Evolutionary conservation across 2,888 invertebrate species (phyloP), one percentile per base, ranked within the genome.

Genomic region (Caenorhabditis japonica): DNA sequence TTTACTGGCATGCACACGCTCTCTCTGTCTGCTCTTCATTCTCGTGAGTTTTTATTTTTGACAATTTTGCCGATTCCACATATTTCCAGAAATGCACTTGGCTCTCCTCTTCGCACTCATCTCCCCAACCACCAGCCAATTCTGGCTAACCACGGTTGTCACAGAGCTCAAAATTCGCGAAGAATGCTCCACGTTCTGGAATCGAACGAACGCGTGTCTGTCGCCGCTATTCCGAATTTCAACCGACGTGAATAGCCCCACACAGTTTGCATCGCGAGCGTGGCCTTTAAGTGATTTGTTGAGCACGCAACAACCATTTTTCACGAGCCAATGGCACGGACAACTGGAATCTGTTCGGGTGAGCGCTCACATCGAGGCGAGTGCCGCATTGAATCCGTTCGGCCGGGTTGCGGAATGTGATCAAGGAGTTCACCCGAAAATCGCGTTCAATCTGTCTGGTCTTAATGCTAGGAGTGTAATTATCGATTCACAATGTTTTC

Each of bases 121-220:
- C n/a, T 2, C 38, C 25, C 27, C 36, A 15, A 25, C 38, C 4
- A 2, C 52, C 4, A 39, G 56, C 13, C 55, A 43, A 15, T 52
- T 58, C 27, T 72, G 72, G 72, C 23, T 72, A 27, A 72, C 72
- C 10, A 60, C 60, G 3, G 66, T 60, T 10, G 21, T 72, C 34
- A 44, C 55, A 19, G 66, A 72, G 15, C 53, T 72, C 47, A 39
- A 53, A 49, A 39, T 72, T 15, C 59, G 66, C 17, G 64, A 72
- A 34, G 19, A 72, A 33, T 72, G 72, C 25, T 41, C 60, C 0
- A 15, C 33, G 19, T 72, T 59, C 49, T 72, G 72, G 72, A 55
- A 43, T 19, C 34, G 53, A 8, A 53, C 64, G 17, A 38, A 59
- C 5, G 59, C 47, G 12, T 72, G 72, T 25, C 25, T 47, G 8